Base-by-base conservation (phyloP, 37 sponge, comb jelly and placozoan species). In the Ephydatia muelleri region DNA sequence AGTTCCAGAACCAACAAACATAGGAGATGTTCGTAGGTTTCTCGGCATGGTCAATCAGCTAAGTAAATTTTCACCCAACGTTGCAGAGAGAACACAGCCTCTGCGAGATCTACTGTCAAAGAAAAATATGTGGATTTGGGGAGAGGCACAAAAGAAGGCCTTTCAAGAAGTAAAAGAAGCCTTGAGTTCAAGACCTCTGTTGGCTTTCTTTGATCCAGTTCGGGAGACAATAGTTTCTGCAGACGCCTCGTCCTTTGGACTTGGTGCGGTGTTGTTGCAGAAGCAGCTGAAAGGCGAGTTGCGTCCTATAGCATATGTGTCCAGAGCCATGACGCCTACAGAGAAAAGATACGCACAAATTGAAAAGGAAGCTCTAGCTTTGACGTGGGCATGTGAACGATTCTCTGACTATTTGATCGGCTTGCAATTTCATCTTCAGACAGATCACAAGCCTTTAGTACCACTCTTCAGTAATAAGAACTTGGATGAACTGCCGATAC, bases 361-460 rank as follows among this genome's bases (percentile, higher is more conserved):
- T 28, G 84, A 89, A 40, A 89, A 83, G 75, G 89, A 89, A 43
- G 75, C 80, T 19, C 38, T 89, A 28, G 84, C 84, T 33, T 29
- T 83, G 22, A 85, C 82, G 4, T 82, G 86, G 86, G 91, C 86
- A 26, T 90, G 91, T 67, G 84, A 86, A 36, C 11, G 77, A 73
- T 78, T 79, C 33, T 35, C 49, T 2, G 76, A 80, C 36, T 87
- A 87, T 34, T 38, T 81, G 4, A 47, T 86, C 14, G 91, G 91
- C 28, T 21, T 65, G 28, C 13, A 5, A 70, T 82, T 82, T 64
- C 87, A 85, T 33, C 36, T 81, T 11, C 37, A 86, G 23, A 91
- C 91, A 0, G 91, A 91, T 32, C 87, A 91, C 75, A 91, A 91
- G 69, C 91, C 91, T 11, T 37, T 86, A 35, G 80, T 91, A 33